Conservation (phyloP, 2,888 invertebrate species). For the Patella depressa region DNA sequence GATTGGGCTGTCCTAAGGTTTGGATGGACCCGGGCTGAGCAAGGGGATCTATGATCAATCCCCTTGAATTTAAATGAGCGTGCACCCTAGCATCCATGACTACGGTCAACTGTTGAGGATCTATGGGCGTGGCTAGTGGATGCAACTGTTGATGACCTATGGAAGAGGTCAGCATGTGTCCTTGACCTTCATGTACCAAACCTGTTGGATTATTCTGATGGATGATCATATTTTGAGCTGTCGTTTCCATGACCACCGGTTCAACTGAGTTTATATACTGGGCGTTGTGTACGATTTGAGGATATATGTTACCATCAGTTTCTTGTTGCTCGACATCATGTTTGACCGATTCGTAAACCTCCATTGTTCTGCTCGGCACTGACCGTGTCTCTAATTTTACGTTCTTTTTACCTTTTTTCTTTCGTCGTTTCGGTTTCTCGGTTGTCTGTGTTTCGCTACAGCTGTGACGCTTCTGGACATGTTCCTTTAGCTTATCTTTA, state of each 20-base stretch:
- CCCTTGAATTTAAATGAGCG: neutral
- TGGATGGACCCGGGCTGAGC: neutral
- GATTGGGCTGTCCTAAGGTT: neutral
- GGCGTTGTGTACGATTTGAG: neutral
- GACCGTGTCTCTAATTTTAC: neutral
- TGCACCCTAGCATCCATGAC: conserved; percentile 4
- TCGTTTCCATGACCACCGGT: neutral
- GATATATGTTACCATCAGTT: neutral
- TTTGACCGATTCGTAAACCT: neutral
- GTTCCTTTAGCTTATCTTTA: conserved; percentile 78
- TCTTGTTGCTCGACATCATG: neutral
- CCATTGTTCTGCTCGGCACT: neutral
- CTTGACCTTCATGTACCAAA: neutral
- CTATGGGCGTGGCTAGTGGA: neutral
- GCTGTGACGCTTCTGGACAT: conserved; percentile 72
- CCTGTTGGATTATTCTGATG: neutral
- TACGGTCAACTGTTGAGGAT: neutral
- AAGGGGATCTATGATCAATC: neutral
- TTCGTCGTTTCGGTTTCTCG: neutral
- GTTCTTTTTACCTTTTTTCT: neutral
- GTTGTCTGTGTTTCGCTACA: conserved; percentile 38
- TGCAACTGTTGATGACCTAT: neutral
- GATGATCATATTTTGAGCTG: neutral
- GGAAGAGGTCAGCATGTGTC: neutral
- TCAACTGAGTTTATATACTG: neutral